phyloP scores from a whole-genome alignment of 2,888 invertebrate genomes.

The Portevinia maculata region DNA sequence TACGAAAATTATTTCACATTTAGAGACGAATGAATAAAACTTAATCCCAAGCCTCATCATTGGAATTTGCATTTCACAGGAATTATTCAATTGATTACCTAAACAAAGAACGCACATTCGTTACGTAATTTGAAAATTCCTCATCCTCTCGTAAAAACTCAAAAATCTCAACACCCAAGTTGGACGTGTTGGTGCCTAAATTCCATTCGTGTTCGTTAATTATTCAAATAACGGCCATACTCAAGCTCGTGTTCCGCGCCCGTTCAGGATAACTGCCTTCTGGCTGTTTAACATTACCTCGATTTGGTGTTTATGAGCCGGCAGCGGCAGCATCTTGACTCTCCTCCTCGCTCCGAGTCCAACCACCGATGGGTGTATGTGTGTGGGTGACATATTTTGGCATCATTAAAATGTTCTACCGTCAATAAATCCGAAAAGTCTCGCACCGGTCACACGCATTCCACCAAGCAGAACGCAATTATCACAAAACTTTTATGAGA shows the following conservation, averaged over 20 bases:
- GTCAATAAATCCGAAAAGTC: constrained; percentile 66
- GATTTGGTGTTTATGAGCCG: constrained; percentile 73
- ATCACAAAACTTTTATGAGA: constrained; percentile 71
- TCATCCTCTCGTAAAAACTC: constrained; percentile 1
- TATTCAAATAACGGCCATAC: constrained; percentile 65
- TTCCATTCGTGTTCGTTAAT: constrained; percentile 72
- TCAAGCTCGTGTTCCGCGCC: background rate
- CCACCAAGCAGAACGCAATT: constrained; percentile 69
- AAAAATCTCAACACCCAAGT: constrained; percentile 66
- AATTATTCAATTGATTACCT: background rate
- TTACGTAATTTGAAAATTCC: constrained; percentile 11
- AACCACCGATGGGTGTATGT: background rate
- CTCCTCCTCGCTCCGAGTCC: background rate
- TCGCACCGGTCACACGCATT: constrained; percentile 66
- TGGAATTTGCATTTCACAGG: background rate
- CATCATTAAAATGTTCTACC: constrained; percentile 72
- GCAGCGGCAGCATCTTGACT: constrained; percentile 31
- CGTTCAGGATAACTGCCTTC: constrained; percentile 62
- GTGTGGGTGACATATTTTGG: constrained; percentile 67
- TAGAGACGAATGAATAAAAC: too few species aligned
- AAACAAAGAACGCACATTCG: background rate
- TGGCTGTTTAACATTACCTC: constrained; percentile 69
- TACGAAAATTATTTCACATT: too few species aligned
- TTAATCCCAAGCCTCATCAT: too few species aligned
- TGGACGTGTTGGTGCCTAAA: constrained; percentile 50